A percentile compares a stretch with the other conserved stretches of the same genome.
These are phyloP conservation scores for Lepus americanus DNA, from an alignment of 2,113 vertebrate species.

Conservation along the genomic window DNA sequence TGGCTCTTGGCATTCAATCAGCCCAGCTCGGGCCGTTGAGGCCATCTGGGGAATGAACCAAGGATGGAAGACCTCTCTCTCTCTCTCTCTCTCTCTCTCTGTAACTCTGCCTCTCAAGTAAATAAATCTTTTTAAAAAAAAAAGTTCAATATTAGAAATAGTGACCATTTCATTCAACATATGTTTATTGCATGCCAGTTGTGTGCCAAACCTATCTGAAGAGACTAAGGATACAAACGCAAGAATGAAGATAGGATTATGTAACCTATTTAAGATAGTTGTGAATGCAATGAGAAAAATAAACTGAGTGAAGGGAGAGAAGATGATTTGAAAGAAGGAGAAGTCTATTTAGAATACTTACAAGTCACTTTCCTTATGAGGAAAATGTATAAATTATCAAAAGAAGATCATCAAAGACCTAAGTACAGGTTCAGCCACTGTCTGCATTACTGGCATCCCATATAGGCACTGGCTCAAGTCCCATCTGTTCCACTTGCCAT, in stretches of 20 bases:
- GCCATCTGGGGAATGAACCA: too few relatives aligned
- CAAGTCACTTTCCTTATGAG: background rate
- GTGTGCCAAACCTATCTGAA: background rate
- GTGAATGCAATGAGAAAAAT: conserved; percentile 20
- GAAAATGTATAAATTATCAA: background rate
- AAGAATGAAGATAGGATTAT: background rate
- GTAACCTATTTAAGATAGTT: background rate
- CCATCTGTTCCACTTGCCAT: too few relatives aligned
- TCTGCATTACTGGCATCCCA: too few relatives aligned
- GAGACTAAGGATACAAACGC: background rate
- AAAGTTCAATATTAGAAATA: background rate
- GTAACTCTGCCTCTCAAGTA: too few relatives aligned
- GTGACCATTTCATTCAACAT: background rate
- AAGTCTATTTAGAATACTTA: background rate
- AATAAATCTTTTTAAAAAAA: too few relatives aligned
- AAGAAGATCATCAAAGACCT: background rate
- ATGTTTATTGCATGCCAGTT: background rate
- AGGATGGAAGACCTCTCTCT: too few relatives aligned
- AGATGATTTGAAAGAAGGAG: background rate
- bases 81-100: too few relatives aligned
- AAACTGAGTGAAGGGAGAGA: background rate
- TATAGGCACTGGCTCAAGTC: too few relatives aligned
- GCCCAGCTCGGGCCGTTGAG: too few relatives aligned
- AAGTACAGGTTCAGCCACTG: too few relatives aligned
- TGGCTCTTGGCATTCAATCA: too few relatives aligned